These are phyloP conservation scores for Phymorhynchus buccinoides DNA, from an alignment of 1,140 invertebrate genomes.

Conservation along the genomic window DNA sequence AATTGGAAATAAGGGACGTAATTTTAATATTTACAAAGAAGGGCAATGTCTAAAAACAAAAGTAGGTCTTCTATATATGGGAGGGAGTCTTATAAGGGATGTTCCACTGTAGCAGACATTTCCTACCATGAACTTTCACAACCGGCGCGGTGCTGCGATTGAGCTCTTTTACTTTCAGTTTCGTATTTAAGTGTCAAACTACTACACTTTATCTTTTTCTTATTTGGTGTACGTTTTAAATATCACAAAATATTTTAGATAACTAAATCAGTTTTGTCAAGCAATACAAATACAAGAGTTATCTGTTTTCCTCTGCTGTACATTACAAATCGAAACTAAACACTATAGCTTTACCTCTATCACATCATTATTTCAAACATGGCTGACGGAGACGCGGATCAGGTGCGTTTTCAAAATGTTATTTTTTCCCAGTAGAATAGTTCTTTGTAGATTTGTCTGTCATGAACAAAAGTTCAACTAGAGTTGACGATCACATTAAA, in stretches of 20 bases:
- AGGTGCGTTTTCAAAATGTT: neutral
- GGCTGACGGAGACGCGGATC: slow-evolving; percentile 35
- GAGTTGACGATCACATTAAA: no score
- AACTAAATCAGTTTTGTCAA: neutral
- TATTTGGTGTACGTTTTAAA: neutral
- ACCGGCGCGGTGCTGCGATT: slow-evolving; percentile 1
- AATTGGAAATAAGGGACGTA: no score
- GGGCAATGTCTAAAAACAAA: no score
- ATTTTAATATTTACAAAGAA: no score
- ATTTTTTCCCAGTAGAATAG: neutral
- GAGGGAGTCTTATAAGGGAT: no score
- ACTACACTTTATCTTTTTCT: neutral
- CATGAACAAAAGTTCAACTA: no score
- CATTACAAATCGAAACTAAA: neutral
- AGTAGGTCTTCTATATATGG: no score
- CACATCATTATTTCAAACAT: neutral
- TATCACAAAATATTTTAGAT: neutral
- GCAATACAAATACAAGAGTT: neutral
- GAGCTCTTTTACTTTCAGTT: neutral
- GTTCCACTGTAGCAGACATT: no score
- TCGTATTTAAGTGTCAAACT: neutral
- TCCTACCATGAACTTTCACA: slow-evolving; percentile 22
- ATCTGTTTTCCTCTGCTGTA: neutral
- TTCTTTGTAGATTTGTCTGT: no score
- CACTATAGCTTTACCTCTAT: neutral